These are phyloP conservation scores for Forbesichthys papilliferus DNA, from an alignment of 2,113 vertebrate genomes.

Conservation along the genomic window DNA sequence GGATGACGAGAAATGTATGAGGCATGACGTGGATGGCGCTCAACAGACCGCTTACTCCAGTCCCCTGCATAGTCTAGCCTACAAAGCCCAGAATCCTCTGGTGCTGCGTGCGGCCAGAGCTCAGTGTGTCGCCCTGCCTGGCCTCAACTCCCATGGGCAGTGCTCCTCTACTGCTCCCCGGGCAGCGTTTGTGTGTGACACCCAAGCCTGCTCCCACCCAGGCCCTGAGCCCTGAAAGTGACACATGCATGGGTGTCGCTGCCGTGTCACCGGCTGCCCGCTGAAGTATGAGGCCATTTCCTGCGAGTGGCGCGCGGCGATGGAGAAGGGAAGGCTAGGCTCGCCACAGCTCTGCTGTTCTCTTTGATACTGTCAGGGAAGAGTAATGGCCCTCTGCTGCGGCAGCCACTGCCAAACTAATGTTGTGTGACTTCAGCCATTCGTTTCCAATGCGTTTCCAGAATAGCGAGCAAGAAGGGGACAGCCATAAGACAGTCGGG, in stretches of 20 bases:
- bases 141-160: slow-evolving; percentile 71
- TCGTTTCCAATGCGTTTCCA: slow-evolving; percentile 71
- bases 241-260: slow-evolving; percentile 74
- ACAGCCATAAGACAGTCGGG: slow-evolving; percentile 48
- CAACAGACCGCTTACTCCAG: slow-evolving; percentile 29
- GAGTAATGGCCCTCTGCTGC: slow-evolving; percentile 75
- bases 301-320: slow-evolving; percentile 69
- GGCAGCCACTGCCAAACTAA: slow-evolving; percentile 74
- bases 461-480: slow-evolving; percentile 51
- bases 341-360: slow-evolving; percentile 61
- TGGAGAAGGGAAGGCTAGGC: slow-evolving; percentile 50
- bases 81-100: slow-evolving; percentile 7
- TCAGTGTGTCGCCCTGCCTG: slow-evolving; percentile 66
- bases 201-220: slow-evolving; percentile 74
- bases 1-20: neutral
- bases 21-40: neutral
- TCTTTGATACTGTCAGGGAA: slow-evolving; percentile 75
- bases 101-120: slow-evolving; percentile 33
- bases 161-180: slow-evolving; percentile 63
- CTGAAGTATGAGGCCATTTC: slow-evolving; percentile 82
- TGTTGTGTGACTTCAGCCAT: slow-evolving; percentile 72
- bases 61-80: slow-evolving; percentile 62
- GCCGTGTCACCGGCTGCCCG: slow-evolving; percentile 78
- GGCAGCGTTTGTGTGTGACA: slow-evolving; percentile 74
- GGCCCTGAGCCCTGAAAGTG: slow-evolving; percentile 67